phyloP scores from a whole-genome alignment of 2,797 vertebrate species.

The Jordanella pulchra region DNA sequence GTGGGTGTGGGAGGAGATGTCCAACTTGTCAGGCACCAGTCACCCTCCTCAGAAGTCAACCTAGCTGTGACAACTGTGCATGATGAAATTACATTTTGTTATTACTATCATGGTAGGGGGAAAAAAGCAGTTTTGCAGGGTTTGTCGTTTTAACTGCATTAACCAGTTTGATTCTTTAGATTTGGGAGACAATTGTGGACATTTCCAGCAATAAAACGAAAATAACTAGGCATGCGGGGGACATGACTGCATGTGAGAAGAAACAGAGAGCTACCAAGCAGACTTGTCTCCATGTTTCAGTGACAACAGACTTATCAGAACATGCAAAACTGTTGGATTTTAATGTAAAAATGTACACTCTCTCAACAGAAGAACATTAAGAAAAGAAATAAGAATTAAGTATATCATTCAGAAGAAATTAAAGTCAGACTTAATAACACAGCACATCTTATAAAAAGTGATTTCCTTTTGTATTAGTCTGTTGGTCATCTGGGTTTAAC shows the following conservation, averaged over 20 bases:
- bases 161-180: not conserved
- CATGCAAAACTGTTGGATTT: not conserved
- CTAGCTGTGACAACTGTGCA: not conserved
- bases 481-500: not conserved
- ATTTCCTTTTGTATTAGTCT: not conserved
- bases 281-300: not conserved
- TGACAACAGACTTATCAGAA: not conserved
- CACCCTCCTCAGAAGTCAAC: constrained; percentile 4
- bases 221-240: not conserved
- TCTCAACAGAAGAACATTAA: not conserved
- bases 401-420: constrained; percentile 3
- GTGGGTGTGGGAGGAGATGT: constrained; percentile 26
- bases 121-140: not conserved
- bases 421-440: not conserved
- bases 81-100: not conserved
- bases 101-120: not conserved
- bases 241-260: not conserved
- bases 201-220: not conserved
- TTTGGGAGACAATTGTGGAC: not conserved
- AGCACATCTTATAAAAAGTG: not conserved
- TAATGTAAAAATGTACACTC: not conserved
- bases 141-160: not conserved
- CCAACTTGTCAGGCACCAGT: not conserved
- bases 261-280: not conserved
- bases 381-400: not conserved